phyloP scores from a whole-genome alignment of 2,113 vertebrate species.

The Ciconia boyciana region DNA sequence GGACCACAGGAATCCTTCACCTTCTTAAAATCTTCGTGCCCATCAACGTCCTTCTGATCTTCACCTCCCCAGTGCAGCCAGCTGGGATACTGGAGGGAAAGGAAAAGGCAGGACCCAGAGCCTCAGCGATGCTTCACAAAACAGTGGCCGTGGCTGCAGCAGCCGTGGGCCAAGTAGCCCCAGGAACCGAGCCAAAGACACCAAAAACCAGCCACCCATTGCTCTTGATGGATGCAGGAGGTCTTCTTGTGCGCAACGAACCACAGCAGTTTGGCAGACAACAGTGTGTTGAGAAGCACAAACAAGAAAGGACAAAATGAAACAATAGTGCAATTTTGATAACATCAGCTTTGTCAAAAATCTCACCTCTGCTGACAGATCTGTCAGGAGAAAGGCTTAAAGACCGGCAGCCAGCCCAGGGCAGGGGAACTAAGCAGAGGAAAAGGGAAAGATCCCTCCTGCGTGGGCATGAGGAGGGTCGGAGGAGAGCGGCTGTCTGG shows the following conservation, averaged over 20 bases:
- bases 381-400: not conserved
- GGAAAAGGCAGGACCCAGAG: not conserved
- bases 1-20: not conserved
- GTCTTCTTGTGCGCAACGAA: not conserved
- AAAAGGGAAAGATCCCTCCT: not conserved
- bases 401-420: not conserved
- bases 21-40: not conserved
- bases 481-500: not conserved
- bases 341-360: not conserved
- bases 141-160: not conserved
- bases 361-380: not conserved
- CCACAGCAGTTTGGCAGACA: not conserved
- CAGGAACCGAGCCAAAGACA: not conserved
- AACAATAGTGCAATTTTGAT: not conserved
- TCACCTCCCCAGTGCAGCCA: not conserved
- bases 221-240: not conserved
- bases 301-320: not conserved
- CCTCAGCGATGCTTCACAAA: not conserved
- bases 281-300: not conserved
- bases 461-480: fast-evolving
- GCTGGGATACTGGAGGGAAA: not conserved
- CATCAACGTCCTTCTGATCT: not conserved
- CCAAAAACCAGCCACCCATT: not conserved
- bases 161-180: not conserved
- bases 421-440: not conserved